Evolutionary conservation across 1,140 invertebrate species (phyloP), one percentile per base, ranked within the genome.

Genomic region (Procambarus virginalis): DNA sequence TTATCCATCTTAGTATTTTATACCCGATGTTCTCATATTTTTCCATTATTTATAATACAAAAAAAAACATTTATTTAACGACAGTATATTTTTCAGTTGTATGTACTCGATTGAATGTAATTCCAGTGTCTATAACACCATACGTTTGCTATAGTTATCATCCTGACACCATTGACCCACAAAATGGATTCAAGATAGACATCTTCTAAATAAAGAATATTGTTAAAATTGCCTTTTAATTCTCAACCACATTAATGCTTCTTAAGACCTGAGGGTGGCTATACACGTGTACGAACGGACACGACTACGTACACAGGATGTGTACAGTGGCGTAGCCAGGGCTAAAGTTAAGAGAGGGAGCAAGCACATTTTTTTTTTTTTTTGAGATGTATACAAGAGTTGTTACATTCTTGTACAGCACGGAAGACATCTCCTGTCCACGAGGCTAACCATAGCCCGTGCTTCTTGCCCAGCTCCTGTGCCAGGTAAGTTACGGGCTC

Each of bases 151-250:
- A 34, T 73, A 20, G 20, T 73, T 73, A 22, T 73, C 20, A 73
- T 6, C 22, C n/a, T 73, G 22, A 73, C 68, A 73, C 68, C 68
- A 2, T 8, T 73, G 68, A 73, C 68, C 68, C 68, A 73, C 22
- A 22, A 9, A 73, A 3, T 34, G 34, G 5, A 34, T 5, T 55
- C 22, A 22, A 73, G 68, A 34, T 73, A 73, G 68, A n/a, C 68
- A 73, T 73, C 68, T 73, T 73, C 68, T 73, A 73, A 73, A 73
- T 73, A 73, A 55, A 73, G 6, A 20, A 34, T 73, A 73, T 73
- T 73, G 68, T 73, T 73, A 73, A 73, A 4, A 73, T 34, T 22
- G 5, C 5, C 68, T 34, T 73, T 73, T 10, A 73, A 8, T 73
- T 34, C 22, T 9, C 10, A 73, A 34, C 68, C 68, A 34, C 22